Evolutionary conservation across 2,113 vertebrate genomes (phyloP).

Genomic region (Lathamus discolor): DNA sequence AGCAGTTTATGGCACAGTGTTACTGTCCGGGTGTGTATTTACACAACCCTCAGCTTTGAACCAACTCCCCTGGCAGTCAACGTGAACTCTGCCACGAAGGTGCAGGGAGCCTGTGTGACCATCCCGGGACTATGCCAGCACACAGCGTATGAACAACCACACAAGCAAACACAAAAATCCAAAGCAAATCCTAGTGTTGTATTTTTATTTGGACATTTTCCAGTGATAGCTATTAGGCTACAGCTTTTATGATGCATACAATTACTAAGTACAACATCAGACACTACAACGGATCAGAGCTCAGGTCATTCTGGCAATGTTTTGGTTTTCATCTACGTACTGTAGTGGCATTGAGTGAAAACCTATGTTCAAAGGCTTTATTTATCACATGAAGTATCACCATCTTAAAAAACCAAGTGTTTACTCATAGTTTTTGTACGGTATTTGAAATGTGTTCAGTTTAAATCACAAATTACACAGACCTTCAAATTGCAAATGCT

Average conservation of each 20-base stretch:
- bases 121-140: not conserved
- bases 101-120: not conserved
- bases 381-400: constrained; percentile 52
- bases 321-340: constrained; percentile 68
- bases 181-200: constrained; percentile 69
- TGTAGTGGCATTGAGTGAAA: constrained; percentile 61
- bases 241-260: constrained; percentile 85
- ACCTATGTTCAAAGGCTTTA: constrained; percentile 63
- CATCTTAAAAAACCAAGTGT: constrained; percentile 48
- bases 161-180: not conserved
- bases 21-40: not conserved
- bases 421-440: not conserved
- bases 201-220: constrained; percentile 90
- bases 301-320: constrained; percentile 65
- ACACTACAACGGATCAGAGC: constrained; percentile 78
- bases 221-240: constrained; percentile 84
- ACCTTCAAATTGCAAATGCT: constrained; percentile 55
- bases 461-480: constrained; percentile 49
- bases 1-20: not conserved
- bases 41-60: not conserved
- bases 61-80: not conserved
- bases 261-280: constrained; percentile 87
- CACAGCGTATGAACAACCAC: not conserved
- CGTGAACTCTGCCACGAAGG: not conserved
- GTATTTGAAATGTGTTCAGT: constrained; percentile 30